A percentile compares a stretch with the other conserved stretches of the same genome.
Evolutionary conservation across 2,113 vertebrate genomes (phyloP).

Genomic region (Capreolus pygargus): DNA sequence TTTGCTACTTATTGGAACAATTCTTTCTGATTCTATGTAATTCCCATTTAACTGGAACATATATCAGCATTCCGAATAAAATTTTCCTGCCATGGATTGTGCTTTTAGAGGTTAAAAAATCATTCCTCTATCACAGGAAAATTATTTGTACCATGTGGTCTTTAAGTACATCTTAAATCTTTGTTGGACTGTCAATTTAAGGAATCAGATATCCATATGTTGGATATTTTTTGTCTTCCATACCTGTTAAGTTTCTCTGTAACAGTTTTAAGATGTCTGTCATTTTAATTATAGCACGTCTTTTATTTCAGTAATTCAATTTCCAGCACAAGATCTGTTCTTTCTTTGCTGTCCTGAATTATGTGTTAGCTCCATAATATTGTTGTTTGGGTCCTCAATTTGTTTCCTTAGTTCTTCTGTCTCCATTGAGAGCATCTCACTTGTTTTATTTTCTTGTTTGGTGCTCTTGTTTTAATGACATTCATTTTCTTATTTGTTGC

Average conservation of each 20-base stretch:
- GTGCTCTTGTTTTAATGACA: neutral
- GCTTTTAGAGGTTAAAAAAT: neutral
- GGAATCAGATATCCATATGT: neutral
- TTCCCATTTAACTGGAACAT: neutral
- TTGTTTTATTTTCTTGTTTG: neutral
- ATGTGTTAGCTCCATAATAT: neutral
- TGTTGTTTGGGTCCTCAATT: neutral
- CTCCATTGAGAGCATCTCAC: neutral
- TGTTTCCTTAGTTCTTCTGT: conserved; percentile 8
- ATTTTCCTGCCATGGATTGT: neutral
- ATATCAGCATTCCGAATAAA: neutral
- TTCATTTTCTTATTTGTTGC: neutral
- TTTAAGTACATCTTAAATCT: neutral
- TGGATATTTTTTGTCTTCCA: conserved; percentile 4
- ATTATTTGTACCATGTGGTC: neutral
- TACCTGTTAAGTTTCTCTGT: neutral
- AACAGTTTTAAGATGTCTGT: neutral
- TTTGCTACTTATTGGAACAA: neutral
- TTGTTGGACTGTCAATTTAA: neutral
- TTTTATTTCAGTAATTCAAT: conserved; percentile 1
- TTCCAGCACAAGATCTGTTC: neutral
- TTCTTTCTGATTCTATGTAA: neutral
- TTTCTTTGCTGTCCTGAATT: neutral
- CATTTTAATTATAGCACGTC: neutral
- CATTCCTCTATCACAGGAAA: neutral